phyloP scores from a whole-genome alignment of 2,113 vertebrate genomes.

The Syrrhaptes paradoxus region DNA sequence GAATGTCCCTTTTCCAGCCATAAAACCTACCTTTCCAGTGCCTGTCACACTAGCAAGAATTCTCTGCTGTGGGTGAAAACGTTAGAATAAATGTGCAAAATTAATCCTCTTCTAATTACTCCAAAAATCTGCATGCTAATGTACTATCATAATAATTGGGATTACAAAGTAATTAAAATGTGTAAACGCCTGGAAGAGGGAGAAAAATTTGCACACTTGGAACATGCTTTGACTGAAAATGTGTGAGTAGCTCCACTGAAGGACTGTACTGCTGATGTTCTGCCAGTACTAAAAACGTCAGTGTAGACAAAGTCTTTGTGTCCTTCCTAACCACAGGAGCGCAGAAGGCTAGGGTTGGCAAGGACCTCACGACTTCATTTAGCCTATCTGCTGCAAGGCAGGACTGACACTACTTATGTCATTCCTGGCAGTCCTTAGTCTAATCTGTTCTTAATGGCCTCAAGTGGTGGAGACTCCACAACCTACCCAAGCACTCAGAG shows the following conservation, averaged over 20 bases:
- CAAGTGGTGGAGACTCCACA: background rate
- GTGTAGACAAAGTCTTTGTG: background rate
- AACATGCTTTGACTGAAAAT: background rate
- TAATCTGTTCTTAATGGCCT: background rate
- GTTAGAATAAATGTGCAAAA: background rate
- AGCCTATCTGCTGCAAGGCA: background rate
- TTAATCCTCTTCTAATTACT: constrained; percentile 7
- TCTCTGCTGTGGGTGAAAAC: background rate
- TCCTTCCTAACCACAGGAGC: background rate
- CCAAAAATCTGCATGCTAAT: background rate
- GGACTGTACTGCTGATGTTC: background rate
- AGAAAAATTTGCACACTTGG: background rate
- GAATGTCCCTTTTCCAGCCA: background rate
- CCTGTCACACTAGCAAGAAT: background rate
- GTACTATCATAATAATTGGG: background rate
- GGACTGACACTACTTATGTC: background rate
- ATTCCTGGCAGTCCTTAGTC: background rate
- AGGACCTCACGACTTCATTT: background rate
- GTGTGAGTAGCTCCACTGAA: background rate
- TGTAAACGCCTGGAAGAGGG: background rate
- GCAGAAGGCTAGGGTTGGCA: background rate
- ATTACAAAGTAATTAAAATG: background rate
- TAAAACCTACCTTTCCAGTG: background rate
- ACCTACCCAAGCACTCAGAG: background rate
- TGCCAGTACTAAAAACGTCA: background rate